Base-by-base conservation (phyloP, 2,797 vertebrate genomes). In the Alauda arvensis region DNA sequence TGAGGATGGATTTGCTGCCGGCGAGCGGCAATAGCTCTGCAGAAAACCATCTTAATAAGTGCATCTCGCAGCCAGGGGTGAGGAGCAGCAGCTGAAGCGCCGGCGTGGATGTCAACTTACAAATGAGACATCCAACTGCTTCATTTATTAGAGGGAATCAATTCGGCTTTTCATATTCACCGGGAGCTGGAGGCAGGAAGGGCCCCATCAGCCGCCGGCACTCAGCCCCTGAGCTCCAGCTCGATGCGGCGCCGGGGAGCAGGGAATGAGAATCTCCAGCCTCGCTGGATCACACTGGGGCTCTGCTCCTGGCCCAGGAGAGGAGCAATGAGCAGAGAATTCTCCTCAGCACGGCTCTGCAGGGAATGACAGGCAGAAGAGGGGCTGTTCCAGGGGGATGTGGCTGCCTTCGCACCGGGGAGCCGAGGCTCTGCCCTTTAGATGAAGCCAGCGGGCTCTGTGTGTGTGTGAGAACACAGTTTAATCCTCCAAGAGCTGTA, bases 111-210 rank as follows among this genome's bases (percentile, higher is more conserved):
- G 88, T 95, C 95, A 95, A 77, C 57, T 80, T 77, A 77, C 85
- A 95, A 95, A 88, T 70, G 94, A 96, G 92, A 94, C 86, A 89
- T 83, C 94, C 92, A 74, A 95, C 79, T 57, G 94, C 92, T 96
- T 89, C 92, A 74, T 92, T 95, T 92, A 94, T 95, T 95, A 94
- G 65, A 91, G 77, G 76, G 87, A 89, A 93, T 92, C 95, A 83
- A 33, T 82, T 88, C 67, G 56, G 75, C 69, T 84, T 83, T 77
- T 88, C 81, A 84, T 89, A 86, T 88, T 83, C 79, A 59, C 48
- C 77, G 6, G 90, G 86, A 91, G 88, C 13, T 71, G 46, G 71
- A 66, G 69, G 66, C 18, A 39, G 72, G 87, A 83, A 87, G 85
- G 86, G 11, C 61, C 66, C 45, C 45, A 77, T 77, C 92, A 87